Evolutionary conservation across 2,113 vertebrate genomes (phyloP), one percentile per base, ranked within the genome.

Genomic region (Chunga burmeisteri): DNA sequence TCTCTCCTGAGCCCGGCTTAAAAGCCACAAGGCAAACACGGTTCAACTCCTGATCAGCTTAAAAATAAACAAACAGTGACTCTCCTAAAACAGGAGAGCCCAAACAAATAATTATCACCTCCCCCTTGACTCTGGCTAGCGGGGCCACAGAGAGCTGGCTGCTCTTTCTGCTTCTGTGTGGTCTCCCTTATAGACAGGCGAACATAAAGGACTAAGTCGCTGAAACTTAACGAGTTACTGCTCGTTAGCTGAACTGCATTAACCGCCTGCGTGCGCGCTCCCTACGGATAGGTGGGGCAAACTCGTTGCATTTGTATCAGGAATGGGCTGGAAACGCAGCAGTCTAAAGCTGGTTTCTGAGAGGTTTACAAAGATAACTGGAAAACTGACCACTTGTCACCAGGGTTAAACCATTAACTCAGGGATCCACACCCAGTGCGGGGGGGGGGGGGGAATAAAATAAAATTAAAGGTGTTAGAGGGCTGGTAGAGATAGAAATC

Each of bases 191-290:
- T 23, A 95, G 95, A 89, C 93, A 95, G 86, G 21, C 16, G 6
- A 67, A 92, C 90, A 93, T 81, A 96, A 97, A 94, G 94, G 90
- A 61, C 90, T 68, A 91, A 97, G 87, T 90, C 93, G 75, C 94
- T 95, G 96, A 91, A 96, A 96, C 70, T 93, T 96, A 96, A 96
- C 58, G 93, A 97, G 96, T 96, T 91, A 17, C 81, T 95, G 95
- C 96, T 97, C 96, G 49, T 97, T 97, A 97, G 94, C 81, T 13
- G 81, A 20, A 58, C 84, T 1, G 1, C 87, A 93, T 92, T 81
- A 86, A 96, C 75, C 71, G 94, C 94, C 72, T 34, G 81, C 1
- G 3, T 32, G 86, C 15, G 0, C 1, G 25, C 80, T 92, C 86
- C 80, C 82, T 40, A 47, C 2, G 10, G 67, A 89, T 3, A 59